A percentile compares a stretch with the other conserved stretches of the same genome.
Conservation (phyloP, 2,113 vertebrate genomes). For the Puntigrus tetrazona region DNA sequence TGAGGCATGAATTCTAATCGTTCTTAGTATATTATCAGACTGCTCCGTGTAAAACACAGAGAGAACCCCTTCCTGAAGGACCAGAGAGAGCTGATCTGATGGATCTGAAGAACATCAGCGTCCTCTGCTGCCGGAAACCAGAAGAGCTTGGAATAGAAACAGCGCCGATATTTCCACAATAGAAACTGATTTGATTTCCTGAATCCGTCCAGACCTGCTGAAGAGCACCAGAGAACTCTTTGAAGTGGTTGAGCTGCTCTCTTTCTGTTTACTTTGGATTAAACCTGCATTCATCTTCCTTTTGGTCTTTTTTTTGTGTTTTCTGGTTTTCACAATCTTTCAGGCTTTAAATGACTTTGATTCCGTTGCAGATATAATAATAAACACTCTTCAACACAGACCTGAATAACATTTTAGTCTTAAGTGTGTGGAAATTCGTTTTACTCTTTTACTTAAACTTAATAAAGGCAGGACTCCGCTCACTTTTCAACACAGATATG, state of each 20-base stretch:
- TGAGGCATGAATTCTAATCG: not conserved
- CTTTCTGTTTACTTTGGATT: not conserved
- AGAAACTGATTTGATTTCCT: not conserved
- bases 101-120: constrained; percentile 69
- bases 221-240: no score
- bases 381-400: no score
- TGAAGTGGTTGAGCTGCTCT: no score
- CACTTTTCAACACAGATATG: no score
- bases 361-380: not conserved
- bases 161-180: no score
- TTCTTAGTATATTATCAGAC: not conserved
- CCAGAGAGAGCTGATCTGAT: no score
- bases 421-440: no score
- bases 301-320: not conserved
- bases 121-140: constrained; percentile 70
- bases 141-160: not conserved
- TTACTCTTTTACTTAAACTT: no score
- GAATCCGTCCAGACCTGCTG: not conserved
- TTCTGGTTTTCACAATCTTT: not conserved
- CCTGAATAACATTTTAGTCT: no score
- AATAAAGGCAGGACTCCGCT: no score
- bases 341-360: not conserved
- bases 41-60: not conserved
- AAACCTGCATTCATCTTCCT: no score
- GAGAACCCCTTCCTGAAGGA: no score